Conservation (phyloP, 2,113 vertebrate genomes). For the Upupa epops region DNA sequence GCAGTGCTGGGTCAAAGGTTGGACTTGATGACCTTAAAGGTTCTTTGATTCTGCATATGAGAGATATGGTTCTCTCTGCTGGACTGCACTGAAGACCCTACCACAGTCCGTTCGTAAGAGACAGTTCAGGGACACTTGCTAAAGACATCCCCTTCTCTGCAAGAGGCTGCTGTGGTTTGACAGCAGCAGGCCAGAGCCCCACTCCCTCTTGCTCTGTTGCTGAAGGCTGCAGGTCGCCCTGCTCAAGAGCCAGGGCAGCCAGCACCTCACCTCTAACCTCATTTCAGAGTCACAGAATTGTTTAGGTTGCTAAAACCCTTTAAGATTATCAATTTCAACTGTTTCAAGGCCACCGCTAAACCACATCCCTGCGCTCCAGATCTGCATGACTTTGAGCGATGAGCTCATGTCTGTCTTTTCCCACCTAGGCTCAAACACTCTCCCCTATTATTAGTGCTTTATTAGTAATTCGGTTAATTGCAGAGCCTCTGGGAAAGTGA, state of each 20-base stretch:
- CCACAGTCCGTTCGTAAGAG: rapidly evolving
- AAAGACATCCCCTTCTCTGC: neutral
- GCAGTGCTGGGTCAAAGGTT: too few relatives aligned
- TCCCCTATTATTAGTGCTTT: neutral
- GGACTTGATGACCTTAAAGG: too few relatives aligned
- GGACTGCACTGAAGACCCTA: neutral
- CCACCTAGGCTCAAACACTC: neutral
- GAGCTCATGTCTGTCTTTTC: neutral
- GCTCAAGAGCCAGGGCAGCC: rapidly evolving
- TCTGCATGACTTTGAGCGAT: too few relatives aligned
- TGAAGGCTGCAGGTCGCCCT: rapidly evolving
- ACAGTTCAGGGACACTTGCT: neutral
- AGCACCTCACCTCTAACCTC: neutral
- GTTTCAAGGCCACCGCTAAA: too few relatives aligned
- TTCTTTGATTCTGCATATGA: neutral
- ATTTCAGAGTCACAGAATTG: neutral
- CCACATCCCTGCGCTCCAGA: too few relatives aligned
- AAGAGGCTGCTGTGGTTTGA: neutral
- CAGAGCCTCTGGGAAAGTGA: neutral
- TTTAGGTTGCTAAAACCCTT: too few relatives aligned
- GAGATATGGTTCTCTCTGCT: neutral
- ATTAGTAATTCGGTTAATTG: neutral
- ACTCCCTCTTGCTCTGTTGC: neutral
- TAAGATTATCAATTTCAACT: too few relatives aligned
- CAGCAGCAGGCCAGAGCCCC: neutral